Base-by-base conservation (phyloP, 2,888 invertebrate genomes). In the Philhelius pedissequus region DNA sequence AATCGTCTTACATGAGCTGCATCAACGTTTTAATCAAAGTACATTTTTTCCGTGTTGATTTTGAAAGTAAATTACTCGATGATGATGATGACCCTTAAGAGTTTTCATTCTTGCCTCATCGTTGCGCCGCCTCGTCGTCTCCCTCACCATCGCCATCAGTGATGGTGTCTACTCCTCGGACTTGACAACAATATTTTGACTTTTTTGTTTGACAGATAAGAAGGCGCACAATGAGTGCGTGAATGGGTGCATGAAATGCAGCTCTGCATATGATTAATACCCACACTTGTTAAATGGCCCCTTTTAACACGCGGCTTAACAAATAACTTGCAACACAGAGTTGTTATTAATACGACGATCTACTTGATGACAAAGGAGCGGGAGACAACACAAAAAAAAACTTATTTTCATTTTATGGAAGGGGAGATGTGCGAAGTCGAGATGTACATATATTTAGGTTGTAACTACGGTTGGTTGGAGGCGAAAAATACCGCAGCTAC, bases 131-230 rank as follows among this genome's bases (percentile, higher is more conserved):
- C 3, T 1, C 13, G 13, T 13, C 35, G 35, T n/a, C n/a, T n/a
- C n/a, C n/a, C n/a, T n/a, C n/a, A 3, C 0, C 15, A 3, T 5
- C 32, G 52, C 13, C 43, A 22, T 43, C 43, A 15, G 35, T 35
- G 13, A 11, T 13, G 9, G 32, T 18, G 11, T 20, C 11, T 13
- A 13, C 18, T 48, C 25, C 11, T 62, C 22, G 25, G 58, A 68
- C 45, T 78, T 35, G 56, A 56, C 32, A 75, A 80, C 68, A 71
- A 75, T 84, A 68, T 80, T 84, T 76, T 76, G 84, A 84, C 80
- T 76, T 70, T 15, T 35, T 74, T n/a, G n/a, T 80, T 71, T 84
- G 84, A 80, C 84, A 84, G 84, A 84, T 84, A 84, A 84, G 76
- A 75, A 27, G 35, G n/a, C 35, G 64, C 71, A 9, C 32, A 27